phyloP scores from a whole-genome alignment of 1,140 invertebrate species.

The Papilio glaucus region DNA sequence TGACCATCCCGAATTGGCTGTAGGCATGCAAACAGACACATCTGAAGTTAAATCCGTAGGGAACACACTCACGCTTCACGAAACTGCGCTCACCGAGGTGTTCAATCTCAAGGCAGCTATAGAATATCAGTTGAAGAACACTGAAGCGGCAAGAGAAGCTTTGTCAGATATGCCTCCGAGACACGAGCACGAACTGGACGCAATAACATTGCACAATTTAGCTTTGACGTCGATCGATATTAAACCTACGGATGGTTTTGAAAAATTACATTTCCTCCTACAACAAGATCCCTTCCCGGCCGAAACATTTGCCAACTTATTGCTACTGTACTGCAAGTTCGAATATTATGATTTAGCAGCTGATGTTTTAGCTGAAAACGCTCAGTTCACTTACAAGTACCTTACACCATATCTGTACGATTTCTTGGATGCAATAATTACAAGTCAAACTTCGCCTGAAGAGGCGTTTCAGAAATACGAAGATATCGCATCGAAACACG shows the following conservation, averaged over 20 bases:
- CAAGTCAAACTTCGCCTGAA: conserved; percentile 97
- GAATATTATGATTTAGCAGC: conserved; percentile 99
- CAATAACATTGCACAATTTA: conserved; percentile 98
- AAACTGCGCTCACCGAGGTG: conserved; percentile 98
- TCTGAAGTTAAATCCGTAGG: conserved; percentile 98
- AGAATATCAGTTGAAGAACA: conserved; percentile 98
- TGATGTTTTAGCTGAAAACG: conserved; percentile 98
- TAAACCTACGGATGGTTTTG: conserved; percentile 97
- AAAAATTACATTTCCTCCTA: conserved; percentile 98
- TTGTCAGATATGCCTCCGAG: conserved; percentile 98
- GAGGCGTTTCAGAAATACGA: conserved; percentile 99
- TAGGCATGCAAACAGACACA: conserved; percentile 99
- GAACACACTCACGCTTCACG: conserved; percentile 97
- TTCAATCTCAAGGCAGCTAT: conserved; percentile 99
- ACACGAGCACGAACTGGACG: conserved; percentile 98
- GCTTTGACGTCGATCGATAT: conserved; percentile 95
- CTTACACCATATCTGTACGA: conserved; percentile 95
- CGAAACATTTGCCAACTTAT: conserved; percentile 98
- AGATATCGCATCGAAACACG: conserved; percentile 95
- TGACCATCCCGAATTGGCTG: conserved; percentile 98
- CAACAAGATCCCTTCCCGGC: conserved; percentile 98
- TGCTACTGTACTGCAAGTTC: conserved; percentile 98
- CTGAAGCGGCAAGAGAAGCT: conserved; percentile 95
- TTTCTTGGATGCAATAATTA: conserved; percentile 97
- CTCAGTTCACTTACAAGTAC: conserved; percentile 98